A percentile compares a stretch with the other conserved stretches of the same genome.
These are phyloP conservation scores for Solen grandis DNA, from an alignment of 1,140 invertebrate genomes.

Conservation along the genomic window DNA sequence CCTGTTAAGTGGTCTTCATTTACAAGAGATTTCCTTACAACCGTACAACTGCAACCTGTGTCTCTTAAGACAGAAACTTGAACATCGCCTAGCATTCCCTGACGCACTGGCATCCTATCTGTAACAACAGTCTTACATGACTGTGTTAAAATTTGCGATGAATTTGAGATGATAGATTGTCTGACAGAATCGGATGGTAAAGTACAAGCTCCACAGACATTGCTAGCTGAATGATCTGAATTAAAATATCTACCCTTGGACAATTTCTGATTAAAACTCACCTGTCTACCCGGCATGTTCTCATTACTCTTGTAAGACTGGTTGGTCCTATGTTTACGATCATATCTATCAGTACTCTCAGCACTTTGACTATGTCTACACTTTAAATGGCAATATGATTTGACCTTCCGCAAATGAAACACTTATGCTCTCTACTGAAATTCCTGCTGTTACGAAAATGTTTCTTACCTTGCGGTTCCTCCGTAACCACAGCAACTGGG, in stretches of 20 bases:
- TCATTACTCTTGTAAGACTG: background rate
- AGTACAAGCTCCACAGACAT: background rate
- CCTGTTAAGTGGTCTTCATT: background rate
- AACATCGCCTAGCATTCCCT: background rate
- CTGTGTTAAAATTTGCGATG: no score
- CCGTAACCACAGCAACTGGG: background rate
- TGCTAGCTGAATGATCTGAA: background rate
- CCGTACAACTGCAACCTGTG: conserved; percentile 6
- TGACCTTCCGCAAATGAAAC: background rate
- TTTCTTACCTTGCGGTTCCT: background rate
- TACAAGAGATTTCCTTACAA: background rate
- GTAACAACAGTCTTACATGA: background rate
- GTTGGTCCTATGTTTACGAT: background rate
- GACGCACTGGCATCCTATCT: background rate
- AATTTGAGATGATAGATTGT: background rate
- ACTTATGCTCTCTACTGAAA: background rate
- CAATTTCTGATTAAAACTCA: background rate
- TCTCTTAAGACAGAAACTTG: background rate
- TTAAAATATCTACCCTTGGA: background rate
- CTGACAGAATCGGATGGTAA: background rate
- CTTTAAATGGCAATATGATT: background rate
- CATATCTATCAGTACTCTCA: background rate
- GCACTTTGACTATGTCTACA: background rate
- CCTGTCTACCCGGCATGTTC: background rate
- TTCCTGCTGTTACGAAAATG: background rate